Evolutionary conservation across 2,888 invertebrate species (phyloP), one percentile per base, ranked within the genome.

Genomic region (Agrotis clavis): DNA sequence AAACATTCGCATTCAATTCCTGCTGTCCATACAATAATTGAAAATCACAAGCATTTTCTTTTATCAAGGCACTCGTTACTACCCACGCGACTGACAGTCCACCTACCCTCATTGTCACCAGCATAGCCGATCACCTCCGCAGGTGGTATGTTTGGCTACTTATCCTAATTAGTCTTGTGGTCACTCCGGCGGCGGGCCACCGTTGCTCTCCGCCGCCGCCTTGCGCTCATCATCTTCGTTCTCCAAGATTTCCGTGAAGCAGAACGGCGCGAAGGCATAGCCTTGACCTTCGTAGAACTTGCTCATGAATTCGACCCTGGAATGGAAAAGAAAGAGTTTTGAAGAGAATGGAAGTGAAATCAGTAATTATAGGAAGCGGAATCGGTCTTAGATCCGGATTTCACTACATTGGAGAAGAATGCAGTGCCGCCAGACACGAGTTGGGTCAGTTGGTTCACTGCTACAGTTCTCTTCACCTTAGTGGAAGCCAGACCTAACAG

Each of bases 301-400:
- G 93, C 99, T 99, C 97, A 99, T 99, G 95, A 99, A 99, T 91
- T 99, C 99, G 85, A 99, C 99, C 98, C 98, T 98, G 90, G 84
- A 98, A 98, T 61, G 9, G 25, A 45, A 4, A 54, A 19, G 2
- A n/a, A 13, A 19, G 7, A 6, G n/a, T 56, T 54, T 30, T n/a
- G n/a, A n/a, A n/a, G 53, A 7, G 16, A 9, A 16, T 53, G 21
- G 53, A 53, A 14, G 21, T 5, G 53, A 14, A 14, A 13, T 51
- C 19, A 51, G 51, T 13, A 5, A 19, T 19, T 1, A 35, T 16
- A 25, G 53, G 53, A 53, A 14, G 21, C 1, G 53, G 21, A 6
- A 19, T 51, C 19, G 21, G 51, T 19, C 14, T 13, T 51, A 51
- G 16, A 21, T 21, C 7, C 6, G 6, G 13, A 14, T 35, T 30